Evolutionary conservation across 2,888 invertebrate species (phyloP).

Genomic region (Luperina nickerlii): DNA sequence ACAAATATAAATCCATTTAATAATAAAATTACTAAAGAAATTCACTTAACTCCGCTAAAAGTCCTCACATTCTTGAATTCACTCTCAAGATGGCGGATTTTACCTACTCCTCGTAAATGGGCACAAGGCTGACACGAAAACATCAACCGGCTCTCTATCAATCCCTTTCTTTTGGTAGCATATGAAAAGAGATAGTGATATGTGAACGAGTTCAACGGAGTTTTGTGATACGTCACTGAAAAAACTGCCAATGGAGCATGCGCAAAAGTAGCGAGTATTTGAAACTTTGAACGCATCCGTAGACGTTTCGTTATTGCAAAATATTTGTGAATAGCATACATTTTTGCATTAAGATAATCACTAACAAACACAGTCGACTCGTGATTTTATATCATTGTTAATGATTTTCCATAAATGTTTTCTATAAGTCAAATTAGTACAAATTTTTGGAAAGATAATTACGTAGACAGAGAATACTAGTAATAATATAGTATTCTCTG

Average conservation of each 20-base stretch:
- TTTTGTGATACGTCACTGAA: slow-evolving; percentile 84
- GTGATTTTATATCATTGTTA: neutral
- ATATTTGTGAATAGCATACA: neutral
- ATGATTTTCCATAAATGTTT: neutral
- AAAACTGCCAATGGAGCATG: slow-evolving; percentile 86
- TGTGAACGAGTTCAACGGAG: slow-evolving; percentile 83
- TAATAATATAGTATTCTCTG: no score
- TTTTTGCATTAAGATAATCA: neutral
- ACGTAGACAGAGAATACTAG: no score
- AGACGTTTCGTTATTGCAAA: slow-evolving; percentile 69
- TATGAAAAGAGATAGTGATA: slow-evolving; percentile 84
- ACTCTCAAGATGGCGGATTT: slow-evolving; percentile 92
- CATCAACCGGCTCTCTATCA: slow-evolving; percentile 89
- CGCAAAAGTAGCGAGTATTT: slow-evolving; percentile 79
- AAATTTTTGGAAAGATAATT: neutral
- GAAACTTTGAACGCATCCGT: slow-evolving; percentile 79
- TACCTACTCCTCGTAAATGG: slow-evolving; percentile 90
- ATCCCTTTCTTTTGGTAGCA: slow-evolving; percentile 84
- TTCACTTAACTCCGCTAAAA: slow-evolving; percentile 87
- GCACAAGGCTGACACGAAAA: slow-evolving; percentile 91
- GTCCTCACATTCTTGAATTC: slow-evolving; percentile 91
- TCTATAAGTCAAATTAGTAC: neutral
- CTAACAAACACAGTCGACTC: no score
- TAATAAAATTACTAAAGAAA: slow-evolving; percentile 86
- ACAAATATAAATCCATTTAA: slow-evolving; percentile 85